phyloP scores from a whole-genome alignment of 2,113 vertebrate genomes.

The Beaufortia kweichowensis region DNA sequence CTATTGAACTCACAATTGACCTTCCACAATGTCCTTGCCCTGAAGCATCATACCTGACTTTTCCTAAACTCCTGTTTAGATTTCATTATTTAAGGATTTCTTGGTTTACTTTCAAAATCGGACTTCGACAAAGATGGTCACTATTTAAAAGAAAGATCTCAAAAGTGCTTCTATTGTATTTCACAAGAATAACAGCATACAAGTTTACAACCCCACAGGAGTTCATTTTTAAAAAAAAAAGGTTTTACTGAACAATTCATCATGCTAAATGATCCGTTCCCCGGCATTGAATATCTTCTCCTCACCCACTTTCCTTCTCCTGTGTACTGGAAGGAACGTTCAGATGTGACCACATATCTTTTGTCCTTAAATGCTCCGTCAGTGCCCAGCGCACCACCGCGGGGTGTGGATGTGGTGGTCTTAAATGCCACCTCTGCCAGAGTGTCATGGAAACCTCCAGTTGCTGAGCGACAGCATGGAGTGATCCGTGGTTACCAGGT shows the following conservation, averaged over 20 bases:
- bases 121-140: too few relatives aligned
- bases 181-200: too few relatives aligned
- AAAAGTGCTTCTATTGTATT: not conserved
- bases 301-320: conserved; percentile 56
- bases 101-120: too few relatives aligned
- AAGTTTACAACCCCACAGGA: too few relatives aligned
- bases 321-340: conserved; percentile 71
- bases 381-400: conserved; percentile 98
- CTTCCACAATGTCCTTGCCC: not conserved
- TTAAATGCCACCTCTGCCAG: conserved; percentile 92
- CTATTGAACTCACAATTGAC: not conserved
- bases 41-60: not conserved
- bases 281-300: conserved; percentile 28
- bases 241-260: not conserved
- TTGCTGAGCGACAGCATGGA: conserved; percentile 89
- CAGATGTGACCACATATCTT: conserved; percentile 75
- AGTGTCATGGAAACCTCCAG: conserved; percentile 92
- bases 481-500: conserved; percentile 96
- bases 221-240: not conserved
- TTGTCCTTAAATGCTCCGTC: conserved; percentile 91
- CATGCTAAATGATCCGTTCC: not conserved
- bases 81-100: too few relatives aligned
- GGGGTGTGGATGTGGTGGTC: conserved; percentile 91
- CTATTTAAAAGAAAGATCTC: too few relatives aligned
- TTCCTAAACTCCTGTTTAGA: conserved; percentile 3